Conservation (phyloP, 1,140 invertebrate genomes). For the Bombus haemorrhoidalis region DNA sequence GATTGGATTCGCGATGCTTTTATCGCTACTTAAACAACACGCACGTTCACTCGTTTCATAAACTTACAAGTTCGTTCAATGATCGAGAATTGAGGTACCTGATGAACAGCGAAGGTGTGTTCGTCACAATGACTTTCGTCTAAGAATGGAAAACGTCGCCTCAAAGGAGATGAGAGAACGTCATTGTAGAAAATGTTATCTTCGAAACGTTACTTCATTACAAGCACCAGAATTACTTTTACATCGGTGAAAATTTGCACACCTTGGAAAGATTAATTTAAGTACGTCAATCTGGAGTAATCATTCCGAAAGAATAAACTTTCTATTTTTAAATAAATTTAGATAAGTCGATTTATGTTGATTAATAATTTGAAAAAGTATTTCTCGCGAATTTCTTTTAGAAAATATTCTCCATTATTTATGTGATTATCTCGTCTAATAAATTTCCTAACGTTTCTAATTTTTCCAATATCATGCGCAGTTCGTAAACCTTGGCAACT, state of each 20-base stretch:
- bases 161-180: background rate
- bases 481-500: background rate
- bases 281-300: background rate
- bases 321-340: background rate
- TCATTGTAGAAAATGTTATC: background rate
- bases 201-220: too few species aligned
- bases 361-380: too few species aligned
- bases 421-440: background rate
- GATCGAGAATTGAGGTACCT: background rate
- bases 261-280: background rate
- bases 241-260: background rate
- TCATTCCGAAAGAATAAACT: background rate
- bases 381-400: too few species aligned
- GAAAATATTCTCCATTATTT: too few species aligned
- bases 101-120: background rate
- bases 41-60: background rate
- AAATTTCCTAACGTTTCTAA: background rate
- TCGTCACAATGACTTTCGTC: background rate
- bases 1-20: constrained; percentile 65
- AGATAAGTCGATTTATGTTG: background rate
- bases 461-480: background rate
- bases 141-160: background rate
- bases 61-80: background rate
- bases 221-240: too few species aligned
- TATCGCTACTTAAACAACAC: constrained; percentile 23